Percentiles rank a stretch among this genome's conserved stretches.
These are phyloP conservation scores for Saguinus imperator DNA, from an alignment of 2,113 vertebrate species.

Conservation along the genomic window DNA sequence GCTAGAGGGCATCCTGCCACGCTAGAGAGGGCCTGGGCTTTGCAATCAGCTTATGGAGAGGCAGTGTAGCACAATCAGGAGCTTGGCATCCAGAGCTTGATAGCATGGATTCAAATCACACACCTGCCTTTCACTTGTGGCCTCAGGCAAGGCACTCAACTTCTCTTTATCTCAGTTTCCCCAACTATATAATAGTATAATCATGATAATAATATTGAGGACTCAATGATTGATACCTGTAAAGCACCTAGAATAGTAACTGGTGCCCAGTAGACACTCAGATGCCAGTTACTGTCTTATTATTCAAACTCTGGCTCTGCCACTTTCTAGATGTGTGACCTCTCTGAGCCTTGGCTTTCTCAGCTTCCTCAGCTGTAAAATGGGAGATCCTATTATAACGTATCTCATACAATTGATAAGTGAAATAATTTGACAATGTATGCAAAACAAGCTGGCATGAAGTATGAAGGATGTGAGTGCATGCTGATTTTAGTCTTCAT, in stretches of 20 bases:
- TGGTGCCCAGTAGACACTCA: background rate
- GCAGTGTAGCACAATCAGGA: background rate
- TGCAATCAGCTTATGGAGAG: background rate
- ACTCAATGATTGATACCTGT: background rate
- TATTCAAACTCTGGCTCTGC: background rate
- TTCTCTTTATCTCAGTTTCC: background rate
- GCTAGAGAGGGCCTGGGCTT: background rate
- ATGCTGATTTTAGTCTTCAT: slow-evolving; percentile 16
- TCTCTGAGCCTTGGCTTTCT: background rate
- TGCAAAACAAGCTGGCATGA: slow-evolving; percentile 16
- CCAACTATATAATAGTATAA: background rate
- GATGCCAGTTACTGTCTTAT: background rate
- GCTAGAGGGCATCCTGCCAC: background rate
- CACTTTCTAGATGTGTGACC: background rate
- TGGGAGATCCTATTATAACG: slow-evolving; percentile 9
- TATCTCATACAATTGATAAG: background rate
- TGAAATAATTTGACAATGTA: slow-evolving; percentile 10
- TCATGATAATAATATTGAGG: background rate
- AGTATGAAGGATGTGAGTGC: background rate
- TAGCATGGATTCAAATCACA: background rate
- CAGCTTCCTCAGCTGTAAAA: background rate
- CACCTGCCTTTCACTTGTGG: background rate
- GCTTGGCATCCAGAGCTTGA: background rate
- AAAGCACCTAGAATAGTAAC: background rate
- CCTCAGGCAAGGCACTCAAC: background rate